Conservation (phyloP, 2,113 vertebrate genomes). For the Pteruthius melanotis region DNA sequence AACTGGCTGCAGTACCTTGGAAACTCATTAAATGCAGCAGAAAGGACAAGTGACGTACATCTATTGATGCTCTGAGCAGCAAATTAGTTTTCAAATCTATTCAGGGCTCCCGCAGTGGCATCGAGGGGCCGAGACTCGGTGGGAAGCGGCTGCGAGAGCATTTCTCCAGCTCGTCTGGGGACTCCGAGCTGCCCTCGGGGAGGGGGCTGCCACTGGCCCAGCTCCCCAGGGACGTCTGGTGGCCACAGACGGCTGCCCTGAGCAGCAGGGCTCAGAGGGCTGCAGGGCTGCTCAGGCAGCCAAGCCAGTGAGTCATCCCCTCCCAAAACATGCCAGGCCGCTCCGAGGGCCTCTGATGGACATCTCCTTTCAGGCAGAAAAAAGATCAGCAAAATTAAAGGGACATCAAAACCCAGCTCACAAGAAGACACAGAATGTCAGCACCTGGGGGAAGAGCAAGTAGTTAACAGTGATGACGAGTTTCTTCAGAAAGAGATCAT, state of each 20-base stretch:
- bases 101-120: neutral
- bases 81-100: constrained; percentile 60
- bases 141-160: neutral
- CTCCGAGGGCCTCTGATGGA: neutral
- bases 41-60: constrained; percentile 44
- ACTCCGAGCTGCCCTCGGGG: neutral
- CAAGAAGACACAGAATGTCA: neutral
- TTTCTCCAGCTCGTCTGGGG: neutral
- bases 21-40: constrained; percentile 59
- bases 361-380: neutral
- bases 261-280: neutral
- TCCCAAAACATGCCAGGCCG: neutral
- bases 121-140: neutral
- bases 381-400: neutral
- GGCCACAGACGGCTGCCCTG: neutral
- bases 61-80: constrained; percentile 38
- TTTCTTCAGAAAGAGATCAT: neutral
- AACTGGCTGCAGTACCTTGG: constrained; percentile 41
- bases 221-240: rapidly evolving
- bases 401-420: neutral
- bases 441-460: neutral
- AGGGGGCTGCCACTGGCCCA: neutral
- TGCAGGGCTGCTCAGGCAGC: rapidly evolving
- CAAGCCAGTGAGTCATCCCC: neutral
- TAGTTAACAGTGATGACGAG: neutral